Evolutionary conservation across 2,888 invertebrate genomes (phyloP), one percentile per base, ranked within the genome.

Genomic region (Apomyelois bistriatella): DNA sequence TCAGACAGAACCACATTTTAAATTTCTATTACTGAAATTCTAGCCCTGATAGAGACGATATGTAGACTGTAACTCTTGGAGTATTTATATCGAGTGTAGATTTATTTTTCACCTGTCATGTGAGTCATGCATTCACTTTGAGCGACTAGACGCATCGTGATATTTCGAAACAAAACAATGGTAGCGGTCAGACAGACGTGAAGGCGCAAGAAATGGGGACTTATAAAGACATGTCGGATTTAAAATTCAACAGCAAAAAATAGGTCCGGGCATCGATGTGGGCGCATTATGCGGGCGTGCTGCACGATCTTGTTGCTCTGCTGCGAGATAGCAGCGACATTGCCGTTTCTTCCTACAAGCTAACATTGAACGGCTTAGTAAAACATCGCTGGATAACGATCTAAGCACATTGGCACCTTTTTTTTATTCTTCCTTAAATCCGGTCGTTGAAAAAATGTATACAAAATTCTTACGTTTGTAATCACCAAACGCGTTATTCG

Each of bases 181-280:
- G 79, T 81, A 82, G 65, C 64, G 66, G 70, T 55, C 54, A 58
- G 64, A 60, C 54, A 58, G 64, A 60, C 55, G 60, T 61, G 55
- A 64, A 71, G 68, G 75, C 75, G 72, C 76, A 82, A 80, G 77
- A 79, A 82, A 74, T 77, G 60, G 69, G 74, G 75, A 74, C 70
- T 76, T 82, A 82, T 82, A 80, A 75, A 83, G 85, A 83, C 82
- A 85, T 83, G 83, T 87, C 79, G 76, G 80, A 74, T 85, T 86
- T 86, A 78, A 85, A 85, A 87, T 84, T 84, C 81, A 79, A 79
- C 83, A 76, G 79, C 81, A 88, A 89, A 88, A 90, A 90, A 88
- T 86, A 83, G 85, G 85, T 79, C 78, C 79, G 61, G 68, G 74
- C 69, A 74, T 22, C 76, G 74, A 77, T 75, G 64, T 68, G 60